Conservation (phyloP, 2,797 vertebrate species). For the Cyprinodon diabolis region DNA sequence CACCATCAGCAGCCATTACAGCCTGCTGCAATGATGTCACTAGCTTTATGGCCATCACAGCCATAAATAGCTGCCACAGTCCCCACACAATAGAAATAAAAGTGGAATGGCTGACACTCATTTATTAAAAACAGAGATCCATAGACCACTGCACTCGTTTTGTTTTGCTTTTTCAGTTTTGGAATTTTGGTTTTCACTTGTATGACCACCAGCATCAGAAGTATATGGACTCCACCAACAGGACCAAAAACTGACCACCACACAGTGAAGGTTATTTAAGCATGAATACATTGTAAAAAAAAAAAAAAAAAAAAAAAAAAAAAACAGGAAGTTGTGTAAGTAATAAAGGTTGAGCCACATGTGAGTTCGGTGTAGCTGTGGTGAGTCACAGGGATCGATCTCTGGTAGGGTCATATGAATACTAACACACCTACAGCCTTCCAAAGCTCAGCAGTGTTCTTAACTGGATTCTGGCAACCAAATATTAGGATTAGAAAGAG, state of each 20-base stretch:
- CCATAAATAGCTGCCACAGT: conserved; percentile 34
- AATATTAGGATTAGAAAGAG: not conserved
- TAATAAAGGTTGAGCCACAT: conserved; percentile 5
- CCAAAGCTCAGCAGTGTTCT: not conserved
- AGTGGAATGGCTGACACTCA: not conserved
- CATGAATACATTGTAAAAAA: conserved; percentile 1
- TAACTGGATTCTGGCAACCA: not conserved
- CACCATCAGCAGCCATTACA: conserved; percentile 8
- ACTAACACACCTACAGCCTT: conserved; percentile 25
- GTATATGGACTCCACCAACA: not conserved
- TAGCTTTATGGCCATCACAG: conserved; percentile 14
- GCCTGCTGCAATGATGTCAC: conserved; percentile 36
- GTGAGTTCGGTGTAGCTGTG: conserved; percentile 2
- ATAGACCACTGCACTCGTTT: not conserved
- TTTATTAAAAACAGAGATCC: conserved; percentile 1
- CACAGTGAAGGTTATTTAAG: not conserved
- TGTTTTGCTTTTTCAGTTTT: not conserved
- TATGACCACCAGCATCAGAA: no score
- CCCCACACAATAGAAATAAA: not conserved
- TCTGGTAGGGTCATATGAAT: conserved; percentile 2
- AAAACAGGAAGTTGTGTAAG: conserved; percentile 35
- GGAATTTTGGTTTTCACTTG: not conserved
- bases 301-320: conserved; percentile 10
- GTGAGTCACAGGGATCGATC: conserved; percentile 34
- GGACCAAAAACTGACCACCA: not conserved